These are phyloP conservation scores for Epizoanthus scotinus DNA, from an alignment of 92 coral and sea anemone genomes.

Conservation along the genomic window DNA sequence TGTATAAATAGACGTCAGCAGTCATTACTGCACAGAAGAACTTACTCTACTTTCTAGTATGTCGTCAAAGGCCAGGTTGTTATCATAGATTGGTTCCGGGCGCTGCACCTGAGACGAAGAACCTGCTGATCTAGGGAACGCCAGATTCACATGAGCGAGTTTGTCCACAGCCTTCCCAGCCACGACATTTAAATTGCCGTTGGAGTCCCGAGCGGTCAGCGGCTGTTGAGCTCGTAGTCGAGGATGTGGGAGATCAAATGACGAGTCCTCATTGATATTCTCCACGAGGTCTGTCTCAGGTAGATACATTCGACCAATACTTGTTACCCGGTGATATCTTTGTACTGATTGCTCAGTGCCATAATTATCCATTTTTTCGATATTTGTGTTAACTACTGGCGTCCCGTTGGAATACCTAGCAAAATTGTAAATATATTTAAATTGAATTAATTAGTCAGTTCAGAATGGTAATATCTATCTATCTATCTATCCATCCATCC, in stretches of 20 bases:
- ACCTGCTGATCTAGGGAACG: background rate
- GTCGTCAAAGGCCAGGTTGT: conserved; percentile 17
- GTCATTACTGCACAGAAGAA: background rate
- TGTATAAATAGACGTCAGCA: too few species aligned
- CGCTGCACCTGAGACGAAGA: background rate
- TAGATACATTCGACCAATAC: background rate
- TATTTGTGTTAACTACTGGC: background rate
- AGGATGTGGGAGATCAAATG: background rate
- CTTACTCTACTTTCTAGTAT: conserved; percentile 5
- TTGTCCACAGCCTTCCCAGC: background rate
- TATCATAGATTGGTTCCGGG: background rate
- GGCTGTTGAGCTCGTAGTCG: conserved; percentile 2
- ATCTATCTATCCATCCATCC: too few species aligned
- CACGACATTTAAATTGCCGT: background rate
- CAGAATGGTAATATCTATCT: too few species aligned
- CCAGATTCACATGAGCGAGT: background rate
- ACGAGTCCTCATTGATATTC: background rate
- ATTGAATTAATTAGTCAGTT: too few species aligned
- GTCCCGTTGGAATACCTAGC: background rate
- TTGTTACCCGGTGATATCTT: background rate
- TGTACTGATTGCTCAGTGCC: background rate
- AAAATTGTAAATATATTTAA: background rate
- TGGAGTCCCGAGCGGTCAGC: background rate
- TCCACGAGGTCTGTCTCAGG: background rate
- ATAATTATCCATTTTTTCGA: background rate